Evolutionary conservation across 2,797 vertebrate species (phyloP).

Genomic region (Chiloscyllium punctatum): DNA sequence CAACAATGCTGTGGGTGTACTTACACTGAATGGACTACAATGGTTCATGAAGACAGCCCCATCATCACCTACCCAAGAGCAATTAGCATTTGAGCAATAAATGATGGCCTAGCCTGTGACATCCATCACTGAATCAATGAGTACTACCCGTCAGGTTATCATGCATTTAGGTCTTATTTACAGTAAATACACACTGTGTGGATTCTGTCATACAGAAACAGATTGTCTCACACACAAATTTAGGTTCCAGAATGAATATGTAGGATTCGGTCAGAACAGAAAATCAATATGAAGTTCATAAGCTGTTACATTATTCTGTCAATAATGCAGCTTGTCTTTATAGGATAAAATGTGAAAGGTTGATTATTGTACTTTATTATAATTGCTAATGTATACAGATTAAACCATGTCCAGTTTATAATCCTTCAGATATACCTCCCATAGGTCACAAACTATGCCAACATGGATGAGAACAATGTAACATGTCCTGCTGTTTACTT

Average conservation of each 20-base stretch:
- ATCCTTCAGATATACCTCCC: background rate
- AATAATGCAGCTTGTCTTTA: background rate
- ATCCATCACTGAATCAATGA: background rate
- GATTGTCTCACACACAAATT: background rate
- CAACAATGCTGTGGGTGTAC: background rate
- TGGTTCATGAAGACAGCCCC: background rate
- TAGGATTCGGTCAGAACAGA: background rate
- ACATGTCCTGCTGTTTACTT: background rate
- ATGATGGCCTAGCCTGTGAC: background rate
- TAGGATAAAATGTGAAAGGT: background rate
- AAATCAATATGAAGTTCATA: background rate
- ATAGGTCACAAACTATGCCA: no score
- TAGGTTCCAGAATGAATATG: background rate
- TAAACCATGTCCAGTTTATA: background rate
- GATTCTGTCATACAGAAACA: background rate
- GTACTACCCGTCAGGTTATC: background rate
- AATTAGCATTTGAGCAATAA: background rate
- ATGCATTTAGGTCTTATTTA: background rate
- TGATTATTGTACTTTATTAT: background rate
- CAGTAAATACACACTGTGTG: background rate
- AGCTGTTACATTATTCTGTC: background rate
- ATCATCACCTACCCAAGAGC: background rate
- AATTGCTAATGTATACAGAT: background rate
- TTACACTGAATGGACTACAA: background rate
- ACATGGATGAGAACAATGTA: background rate